Evolutionary conservation across 2,113 vertebrate species (phyloP).

Genomic region (Macheiramphus alcinus): DNA sequence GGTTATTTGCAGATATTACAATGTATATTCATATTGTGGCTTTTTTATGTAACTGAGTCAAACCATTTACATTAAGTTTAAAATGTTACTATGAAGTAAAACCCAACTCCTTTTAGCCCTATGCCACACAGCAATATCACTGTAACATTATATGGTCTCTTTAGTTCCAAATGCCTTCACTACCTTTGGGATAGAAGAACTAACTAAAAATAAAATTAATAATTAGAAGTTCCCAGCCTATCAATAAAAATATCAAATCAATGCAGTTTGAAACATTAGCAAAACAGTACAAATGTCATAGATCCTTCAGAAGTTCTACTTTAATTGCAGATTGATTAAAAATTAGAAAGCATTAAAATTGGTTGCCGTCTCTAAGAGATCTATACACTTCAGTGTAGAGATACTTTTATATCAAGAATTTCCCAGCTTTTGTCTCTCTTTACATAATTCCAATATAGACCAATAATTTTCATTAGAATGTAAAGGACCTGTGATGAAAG

Average conservation of each 20-base stretch:
- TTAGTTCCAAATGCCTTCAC: not conserved
- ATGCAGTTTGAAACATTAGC: not conserved
- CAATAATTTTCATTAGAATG: not conserved
- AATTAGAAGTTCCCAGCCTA: not conserved
- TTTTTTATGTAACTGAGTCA: not conserved
- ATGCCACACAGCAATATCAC: not conserved
- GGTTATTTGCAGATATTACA: not conserved
- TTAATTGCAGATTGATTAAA: not conserved
- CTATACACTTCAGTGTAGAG: not conserved
- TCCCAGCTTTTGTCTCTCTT: not conserved
- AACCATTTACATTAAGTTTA: not conserved
- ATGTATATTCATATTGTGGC: not conserved
- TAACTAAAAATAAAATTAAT: not conserved
- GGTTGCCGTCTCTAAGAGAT: not conserved
- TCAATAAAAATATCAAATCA: not conserved
- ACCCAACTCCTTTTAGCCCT: accelerated
- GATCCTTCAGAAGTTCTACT: not conserved
- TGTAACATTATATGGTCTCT: not conserved
- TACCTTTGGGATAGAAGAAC: not conserved
- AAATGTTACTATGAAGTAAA: not conserved
- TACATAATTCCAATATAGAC: not conserved
- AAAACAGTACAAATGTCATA: not conserved
- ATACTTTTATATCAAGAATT: not conserved
- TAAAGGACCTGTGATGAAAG: not conserved
- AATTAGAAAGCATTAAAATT: not conserved